Conservation (phyloP, 2,797 vertebrate species). For the Silurus aristotelis region DNA sequence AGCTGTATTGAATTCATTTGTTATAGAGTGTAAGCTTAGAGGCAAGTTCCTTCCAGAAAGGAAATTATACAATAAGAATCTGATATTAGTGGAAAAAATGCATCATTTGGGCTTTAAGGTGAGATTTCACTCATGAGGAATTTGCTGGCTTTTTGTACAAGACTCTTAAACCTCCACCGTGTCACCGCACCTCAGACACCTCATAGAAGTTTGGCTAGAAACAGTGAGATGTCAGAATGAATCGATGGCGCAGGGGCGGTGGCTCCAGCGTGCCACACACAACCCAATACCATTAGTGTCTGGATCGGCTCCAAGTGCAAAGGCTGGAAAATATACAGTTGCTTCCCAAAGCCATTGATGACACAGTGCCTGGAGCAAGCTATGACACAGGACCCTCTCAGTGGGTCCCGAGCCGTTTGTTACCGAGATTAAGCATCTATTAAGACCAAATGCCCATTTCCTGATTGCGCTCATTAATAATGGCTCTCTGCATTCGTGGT, state of each 20-base stretch:
- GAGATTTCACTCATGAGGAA: background rate
- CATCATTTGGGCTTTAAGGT: background rate
- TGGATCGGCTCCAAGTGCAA: slow-evolving; percentile 61
- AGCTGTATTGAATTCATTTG: background rate
- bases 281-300: slow-evolving; percentile 60
- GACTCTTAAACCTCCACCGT: background rate
- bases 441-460: slow-evolving; percentile 59
- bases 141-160: background rate
- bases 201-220: background rate
- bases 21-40: background rate
- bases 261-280: slow-evolving; percentile 42
- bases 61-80: background rate
- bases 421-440: slow-evolving; percentile 58
- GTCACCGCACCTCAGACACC: background rate
- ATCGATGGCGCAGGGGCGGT: slow-evolving; percentile 41
- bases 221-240: slow-evolving; percentile 31
- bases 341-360: slow-evolving; percentile 33
- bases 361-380: slow-evolving; percentile 35
- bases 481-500: slow-evolving; percentile 35
- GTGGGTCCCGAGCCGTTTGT: slow-evolving; percentile 55
- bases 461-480: slow-evolving; percentile 63
- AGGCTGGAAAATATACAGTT: slow-evolving; percentile 53
- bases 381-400: slow-evolving; percentile 39
- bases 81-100: too few species aligned
- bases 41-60: background rate